Percentiles rank a stretch among this genome's conserved stretches.
These are phyloP conservation scores for Stigmatopora argus DNA, from an alignment of 2,113 vertebrate species.

Conservation along the genomic window DNA sequence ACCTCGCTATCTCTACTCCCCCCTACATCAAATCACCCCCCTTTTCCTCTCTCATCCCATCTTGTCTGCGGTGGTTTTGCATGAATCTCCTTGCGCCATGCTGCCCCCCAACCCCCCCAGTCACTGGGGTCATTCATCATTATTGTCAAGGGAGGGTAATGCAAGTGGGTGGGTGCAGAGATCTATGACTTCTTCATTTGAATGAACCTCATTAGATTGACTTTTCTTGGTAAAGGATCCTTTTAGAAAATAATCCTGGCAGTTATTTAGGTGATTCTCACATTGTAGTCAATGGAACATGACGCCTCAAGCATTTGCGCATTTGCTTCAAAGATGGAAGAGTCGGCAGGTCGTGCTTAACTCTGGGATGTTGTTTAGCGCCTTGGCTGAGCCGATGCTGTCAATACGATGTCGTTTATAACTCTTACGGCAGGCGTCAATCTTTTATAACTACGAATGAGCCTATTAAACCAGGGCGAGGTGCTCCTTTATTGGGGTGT, in stretches of 20 bases:
- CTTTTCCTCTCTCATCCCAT: constrained; percentile 46
- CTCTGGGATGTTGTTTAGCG: constrained; percentile 44
- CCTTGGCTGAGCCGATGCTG: constrained; percentile 50
- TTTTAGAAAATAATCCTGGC: constrained; percentile 66
- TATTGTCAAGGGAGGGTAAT: constrained; percentile 68
- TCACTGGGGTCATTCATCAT: constrained; percentile 70
- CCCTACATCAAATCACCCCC: constrained; percentile 33
- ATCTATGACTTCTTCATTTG: constrained; percentile 72
- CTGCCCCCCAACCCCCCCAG: constrained; percentile 43
- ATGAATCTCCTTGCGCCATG: constrained; percentile 58
- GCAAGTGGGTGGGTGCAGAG: constrained; percentile 68
- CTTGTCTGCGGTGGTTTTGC: constrained; percentile 64
- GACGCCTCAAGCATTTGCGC: constrained; percentile 58
- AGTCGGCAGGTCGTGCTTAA: constrained; percentile 47
- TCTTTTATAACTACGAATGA: constrained; percentile 34
- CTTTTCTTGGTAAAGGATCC: constrained; percentile 69
- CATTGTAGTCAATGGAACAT: constrained; percentile 63
- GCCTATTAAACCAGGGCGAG: constrained; percentile 34
- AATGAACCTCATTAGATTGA: constrained; percentile 72
- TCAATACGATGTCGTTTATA: constrained; percentile 43
- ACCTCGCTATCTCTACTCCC: constrained; percentile 50
- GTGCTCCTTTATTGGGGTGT: constrained; percentile 16
- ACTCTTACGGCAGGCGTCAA: constrained; percentile 17
- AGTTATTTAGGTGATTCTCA: constrained; percentile 68
- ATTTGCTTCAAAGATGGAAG: constrained; percentile 46